These are phyloP conservation scores for Hypotaenidia okinawae DNA, from an alignment of 2,797 vertebrate species.

Conservation along the genomic window DNA sequence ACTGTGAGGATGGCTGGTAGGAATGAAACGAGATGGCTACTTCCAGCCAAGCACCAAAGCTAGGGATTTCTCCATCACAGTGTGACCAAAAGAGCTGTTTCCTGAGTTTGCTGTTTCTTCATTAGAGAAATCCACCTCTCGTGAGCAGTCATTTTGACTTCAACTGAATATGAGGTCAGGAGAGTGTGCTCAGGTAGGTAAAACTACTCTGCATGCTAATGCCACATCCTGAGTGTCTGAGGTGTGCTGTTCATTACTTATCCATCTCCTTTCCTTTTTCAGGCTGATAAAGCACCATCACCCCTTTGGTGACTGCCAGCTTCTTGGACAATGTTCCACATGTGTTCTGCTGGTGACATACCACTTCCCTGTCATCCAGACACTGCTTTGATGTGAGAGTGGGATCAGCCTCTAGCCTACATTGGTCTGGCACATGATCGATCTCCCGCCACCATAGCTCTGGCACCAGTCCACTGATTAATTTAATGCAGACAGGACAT, in stretches of 20 bases:
- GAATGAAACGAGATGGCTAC: neutral
- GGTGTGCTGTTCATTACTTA: neutral
- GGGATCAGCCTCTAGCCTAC: neutral
- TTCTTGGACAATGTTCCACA: neutral
- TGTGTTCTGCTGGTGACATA: neutral
- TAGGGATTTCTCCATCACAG: neutral
- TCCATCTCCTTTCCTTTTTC: neutral
- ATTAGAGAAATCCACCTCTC: neutral
- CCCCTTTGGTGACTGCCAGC: neutral
- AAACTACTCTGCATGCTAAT: neutral
- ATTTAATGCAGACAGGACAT: neutral
- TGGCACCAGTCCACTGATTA: neutral
- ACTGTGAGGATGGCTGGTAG: neutral
- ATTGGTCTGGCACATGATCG: neutral
- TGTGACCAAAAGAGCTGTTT: fast-evolving
- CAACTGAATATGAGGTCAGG: neutral
- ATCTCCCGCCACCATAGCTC: neutral
- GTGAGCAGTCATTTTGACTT: neutral
- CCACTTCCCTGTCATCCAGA: neutral
- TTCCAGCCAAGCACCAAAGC: neutral
- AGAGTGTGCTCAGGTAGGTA: neutral
- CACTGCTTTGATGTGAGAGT: fast-evolving
- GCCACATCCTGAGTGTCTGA: neutral
- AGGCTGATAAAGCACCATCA: neutral
- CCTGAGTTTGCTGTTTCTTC: neutral